Conservation (phyloP, 2,888 invertebrate species). For the Parnassius orleans region DNA sequence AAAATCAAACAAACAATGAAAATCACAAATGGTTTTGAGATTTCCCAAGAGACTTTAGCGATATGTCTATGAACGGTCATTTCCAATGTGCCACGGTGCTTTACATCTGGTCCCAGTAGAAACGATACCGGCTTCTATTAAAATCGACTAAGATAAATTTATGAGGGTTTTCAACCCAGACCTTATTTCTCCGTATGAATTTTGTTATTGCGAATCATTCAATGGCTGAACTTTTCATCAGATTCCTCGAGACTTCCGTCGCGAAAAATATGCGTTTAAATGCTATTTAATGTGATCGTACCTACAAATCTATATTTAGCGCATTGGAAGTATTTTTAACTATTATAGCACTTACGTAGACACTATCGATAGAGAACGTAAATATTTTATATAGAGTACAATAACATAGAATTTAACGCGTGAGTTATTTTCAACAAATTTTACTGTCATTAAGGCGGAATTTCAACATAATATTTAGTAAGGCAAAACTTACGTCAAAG, state of each 20-base stretch:
- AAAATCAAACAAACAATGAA: slow-evolving; percentile 36
- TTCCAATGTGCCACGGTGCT: slow-evolving; percentile 51
- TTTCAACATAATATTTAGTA: background rate
- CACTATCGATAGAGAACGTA: too few species aligned
- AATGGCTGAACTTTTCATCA: slow-evolving; percentile 12
- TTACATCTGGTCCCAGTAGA: slow-evolving; percentile 49
- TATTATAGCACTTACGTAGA: too few species aligned
- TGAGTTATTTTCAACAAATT: too few species aligned
- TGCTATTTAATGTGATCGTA: too few species aligned
- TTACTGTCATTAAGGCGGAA: too few species aligned
- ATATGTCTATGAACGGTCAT: slow-evolving; percentile 59
- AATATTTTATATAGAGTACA: too few species aligned
- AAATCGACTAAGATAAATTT: slow-evolving; percentile 58
- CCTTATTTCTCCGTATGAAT: slow-evolving; percentile 37
- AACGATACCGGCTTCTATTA: slow-evolving; percentile 48
- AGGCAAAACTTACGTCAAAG: slow-evolving; percentile 6
- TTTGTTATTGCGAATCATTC: slow-evolving; percentile 19
- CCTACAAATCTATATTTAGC: too few species aligned
- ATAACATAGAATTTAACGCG: too few species aligned
- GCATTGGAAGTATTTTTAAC: too few species aligned
- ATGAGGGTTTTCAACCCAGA: slow-evolving; percentile 51
- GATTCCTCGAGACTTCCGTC: background rate
- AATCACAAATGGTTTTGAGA: slow-evolving; percentile 58
- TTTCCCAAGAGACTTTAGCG: slow-evolving; percentile 56
- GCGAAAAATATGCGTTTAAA: background rate